These are phyloP conservation scores for Pristionchus fissidentatus DNA, from an alignment of 2,888 invertebrate species.

Conservation along the genomic window DNA sequence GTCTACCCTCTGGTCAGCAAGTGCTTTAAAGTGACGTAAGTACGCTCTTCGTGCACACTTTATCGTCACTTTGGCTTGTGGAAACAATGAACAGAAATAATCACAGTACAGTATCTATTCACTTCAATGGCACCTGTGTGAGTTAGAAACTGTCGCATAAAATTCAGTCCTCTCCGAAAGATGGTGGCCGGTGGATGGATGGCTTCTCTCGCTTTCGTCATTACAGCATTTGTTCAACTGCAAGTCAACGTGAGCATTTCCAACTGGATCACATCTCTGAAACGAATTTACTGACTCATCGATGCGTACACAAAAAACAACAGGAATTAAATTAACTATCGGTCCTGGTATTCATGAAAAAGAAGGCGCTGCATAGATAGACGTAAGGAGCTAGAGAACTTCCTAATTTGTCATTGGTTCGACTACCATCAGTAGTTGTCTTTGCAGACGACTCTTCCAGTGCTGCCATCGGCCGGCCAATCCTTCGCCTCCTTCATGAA, in stretches of 20 bases:
- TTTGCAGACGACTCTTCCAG: constrained; percentile 63
- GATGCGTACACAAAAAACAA: background rate
- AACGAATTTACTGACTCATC: no score
- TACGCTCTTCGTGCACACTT: background rate
- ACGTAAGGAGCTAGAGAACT: background rate
- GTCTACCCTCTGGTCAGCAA: constrained; percentile 72
- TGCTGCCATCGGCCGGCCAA: constrained; percentile 59
- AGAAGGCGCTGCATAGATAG: background rate
- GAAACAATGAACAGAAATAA: background rate
- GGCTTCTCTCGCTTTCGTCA: constrained; percentile 88
- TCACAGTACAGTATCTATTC: background rate
- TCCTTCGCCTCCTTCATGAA: constrained; percentile 67
- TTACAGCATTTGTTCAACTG: constrained; percentile 85
- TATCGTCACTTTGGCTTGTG: background rate
- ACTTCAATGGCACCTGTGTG: no score
- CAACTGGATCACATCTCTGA: background rate
- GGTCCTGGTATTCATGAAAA: background rate
- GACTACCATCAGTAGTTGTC: background rate
- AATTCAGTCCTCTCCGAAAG: constrained; percentile 86
- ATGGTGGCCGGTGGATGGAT: constrained; percentile 90
- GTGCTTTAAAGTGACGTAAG: constrained; percentile 65
- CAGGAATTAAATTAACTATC: no score
- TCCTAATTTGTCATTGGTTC: no score
- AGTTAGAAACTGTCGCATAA: background rate
- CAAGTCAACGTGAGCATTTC: constrained; percentile 67